Evolutionary conservation across 2,888 invertebrate genomes (phyloP).

Genomic region (Nomada flava): DNA sequence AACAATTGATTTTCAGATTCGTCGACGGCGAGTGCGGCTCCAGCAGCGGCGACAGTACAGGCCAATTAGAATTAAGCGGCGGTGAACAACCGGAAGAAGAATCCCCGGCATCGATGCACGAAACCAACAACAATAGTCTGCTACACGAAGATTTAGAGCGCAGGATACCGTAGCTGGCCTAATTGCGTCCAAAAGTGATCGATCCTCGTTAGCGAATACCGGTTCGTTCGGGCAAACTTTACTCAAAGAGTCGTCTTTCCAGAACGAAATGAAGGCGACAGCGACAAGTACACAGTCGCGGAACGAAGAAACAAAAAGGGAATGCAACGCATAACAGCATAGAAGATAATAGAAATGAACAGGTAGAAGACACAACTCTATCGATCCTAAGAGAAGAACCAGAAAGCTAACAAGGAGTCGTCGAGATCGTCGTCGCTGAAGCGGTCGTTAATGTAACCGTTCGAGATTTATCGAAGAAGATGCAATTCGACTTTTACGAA

Average conservation of each 20-base stretch:
- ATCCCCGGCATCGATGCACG: constrained; percentile 82
- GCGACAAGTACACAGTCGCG: not conserved
- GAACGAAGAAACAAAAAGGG: not conserved
- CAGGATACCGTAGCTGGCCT: constrained; percentile 77
- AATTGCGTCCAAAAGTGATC: constrained; percentile 12
- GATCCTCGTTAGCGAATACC: constrained; percentile 28
- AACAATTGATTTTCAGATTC: constrained; percentile 74
- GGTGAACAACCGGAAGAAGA: constrained; percentile 82
- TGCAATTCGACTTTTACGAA: constrained; percentile 63
- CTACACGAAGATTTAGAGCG: constrained; percentile 86
- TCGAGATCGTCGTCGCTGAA: constrained; percentile 28
- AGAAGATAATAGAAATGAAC: not conserved
- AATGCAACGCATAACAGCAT: not conserved
- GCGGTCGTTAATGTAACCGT: constrained; percentile 32
- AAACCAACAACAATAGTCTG: constrained; percentile 86
- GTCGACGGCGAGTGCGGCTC: constrained; percentile 83
- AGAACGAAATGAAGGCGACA: not conserved
- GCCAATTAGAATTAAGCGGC: constrained; percentile 81
- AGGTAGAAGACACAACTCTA: constrained; percentile 30
- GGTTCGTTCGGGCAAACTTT: constrained; percentile 14
- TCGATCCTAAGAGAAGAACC: constrained; percentile 18
- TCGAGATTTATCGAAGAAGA: constrained; percentile 59
- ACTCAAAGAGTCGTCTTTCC: not conserved
- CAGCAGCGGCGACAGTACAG: constrained; percentile 83
- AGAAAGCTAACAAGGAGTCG: constrained; percentile 15